Evolutionary conservation across 1,140 invertebrate genomes (phyloP), one percentile per base, ranked within the genome.

Genomic region (Zaprionus gabonicus): DNA sequence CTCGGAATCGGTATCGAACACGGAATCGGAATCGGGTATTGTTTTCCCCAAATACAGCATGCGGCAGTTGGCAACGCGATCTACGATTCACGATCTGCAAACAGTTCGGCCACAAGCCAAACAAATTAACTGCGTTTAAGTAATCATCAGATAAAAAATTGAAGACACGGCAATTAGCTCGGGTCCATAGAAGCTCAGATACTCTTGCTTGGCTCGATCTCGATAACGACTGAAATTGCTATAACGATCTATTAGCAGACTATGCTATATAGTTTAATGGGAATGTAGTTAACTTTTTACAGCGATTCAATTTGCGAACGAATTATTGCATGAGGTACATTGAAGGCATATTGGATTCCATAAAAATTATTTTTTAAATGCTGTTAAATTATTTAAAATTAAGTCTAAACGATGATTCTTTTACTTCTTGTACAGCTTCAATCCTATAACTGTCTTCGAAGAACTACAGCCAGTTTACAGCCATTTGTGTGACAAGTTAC

Each of bases 121-220:
- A 80, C 84, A 87, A 87, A 86, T 86, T 87, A 87, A 71, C 71
- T 51, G 66, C 72, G 81, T 86, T 82, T 87, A 82, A 82, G 82
- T 76, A 76, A 73, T 68, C 38, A 20, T 31, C 44, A 28, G n/a
- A 49, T 59, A 27, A 34, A 57, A 57, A 59, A 53, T 20, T 44
- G 10, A 55, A 73, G 70, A 71, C 72, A 78, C 63, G 58, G 56
- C 63, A 41, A 46, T 46, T 17, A 46, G n/a, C n/a, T 46, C n/a
- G 6, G 6, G 5, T 9, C 7, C 1, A 17, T n/a, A 7, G n/a
- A 46, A 46, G n/a, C 41, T 17, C 7, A 46, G 17, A 17, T 46
- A 17, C 41, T 46, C n/a, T 46, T 46, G 41, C n/a, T 3, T 46
- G 7, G n/a, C n/a, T 9, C 6, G 41, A 46, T 46, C 41, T 46